phyloP scores from a whole-genome alignment of 2,888 invertebrate species.

The Drosophila testacea region DNA sequence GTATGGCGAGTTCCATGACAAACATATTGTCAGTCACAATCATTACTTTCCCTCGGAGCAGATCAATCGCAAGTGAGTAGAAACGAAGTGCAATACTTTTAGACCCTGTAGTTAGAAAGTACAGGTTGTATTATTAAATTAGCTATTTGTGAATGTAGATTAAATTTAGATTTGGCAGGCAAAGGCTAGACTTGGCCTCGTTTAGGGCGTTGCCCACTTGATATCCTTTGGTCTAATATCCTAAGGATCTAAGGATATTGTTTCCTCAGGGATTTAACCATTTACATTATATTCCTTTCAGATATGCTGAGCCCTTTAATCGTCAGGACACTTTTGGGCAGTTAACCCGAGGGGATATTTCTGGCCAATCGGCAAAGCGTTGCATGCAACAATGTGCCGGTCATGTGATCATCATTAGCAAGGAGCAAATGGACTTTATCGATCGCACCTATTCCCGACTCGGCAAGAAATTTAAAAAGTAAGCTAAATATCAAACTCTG shows the following conservation, averaged over 20 bases:
- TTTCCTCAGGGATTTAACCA: not conserved
- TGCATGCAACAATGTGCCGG: conserved; percentile 67
- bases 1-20: conserved; percentile 71
- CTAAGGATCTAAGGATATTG: no score
- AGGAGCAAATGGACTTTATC: conserved; percentile 69
- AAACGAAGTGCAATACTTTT: no score
- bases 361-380: conserved; percentile 66
- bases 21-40: conserved; percentile 79
- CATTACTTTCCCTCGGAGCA: conserved; percentile 81
- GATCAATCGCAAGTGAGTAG: conserved; percentile 70
- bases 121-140: no score
- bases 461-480: conserved; percentile 69
- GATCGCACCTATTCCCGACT: conserved; percentile 64
- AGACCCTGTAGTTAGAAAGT: no score
- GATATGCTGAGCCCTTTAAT: conserved; percentile 70
- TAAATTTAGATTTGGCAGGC: no score
- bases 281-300: conserved; percentile 18
- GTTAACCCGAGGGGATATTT: conserved; percentile 39
- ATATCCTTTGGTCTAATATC: no score
- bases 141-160: no score
- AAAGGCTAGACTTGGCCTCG: no score
- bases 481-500: not conserved
- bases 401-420: conserved; percentile 68
- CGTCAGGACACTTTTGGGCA: conserved; percentile 57
- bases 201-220: no score